Evolutionary conservation across 1,140 invertebrate species (phyloP).

Genomic region (Eupristina koningsbergeri): DNA sequence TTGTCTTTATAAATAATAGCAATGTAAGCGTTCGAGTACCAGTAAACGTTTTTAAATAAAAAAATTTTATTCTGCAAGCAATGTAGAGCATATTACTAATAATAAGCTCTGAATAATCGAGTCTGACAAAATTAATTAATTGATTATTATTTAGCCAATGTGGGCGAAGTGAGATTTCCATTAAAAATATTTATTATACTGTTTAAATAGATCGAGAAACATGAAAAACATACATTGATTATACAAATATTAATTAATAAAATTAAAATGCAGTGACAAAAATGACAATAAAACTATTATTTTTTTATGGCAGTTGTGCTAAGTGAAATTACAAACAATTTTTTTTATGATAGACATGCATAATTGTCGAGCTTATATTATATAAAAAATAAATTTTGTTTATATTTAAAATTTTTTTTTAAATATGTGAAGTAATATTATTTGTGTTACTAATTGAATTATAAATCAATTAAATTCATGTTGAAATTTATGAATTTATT

Average conservation of each 20-base stretch:
- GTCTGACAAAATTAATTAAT: not conserved
- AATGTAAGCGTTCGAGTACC: not conserved
- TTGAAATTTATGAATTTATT: constrained; percentile 6
- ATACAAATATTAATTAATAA: too few relatives aligned
- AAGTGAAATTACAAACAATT: too few relatives aligned
- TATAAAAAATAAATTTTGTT: not conserved
- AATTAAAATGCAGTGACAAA: too few relatives aligned
- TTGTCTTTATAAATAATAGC: not conserved
- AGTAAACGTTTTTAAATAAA: not conserved
- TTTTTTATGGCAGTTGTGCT: too few relatives aligned
- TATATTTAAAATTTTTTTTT: not conserved
- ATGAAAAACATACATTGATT: too few relatives aligned
- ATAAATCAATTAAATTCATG: not conserved
- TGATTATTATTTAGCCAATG: not conserved
- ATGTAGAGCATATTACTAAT: not conserved
- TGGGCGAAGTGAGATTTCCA: not conserved
- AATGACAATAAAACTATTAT: too few relatives aligned
- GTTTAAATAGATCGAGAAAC: not conserved
- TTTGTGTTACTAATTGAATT: not conserved
- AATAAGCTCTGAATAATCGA: not conserved
- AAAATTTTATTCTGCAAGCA: not conserved
- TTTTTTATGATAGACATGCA: too few relatives aligned
- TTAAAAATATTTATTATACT: not conserved
- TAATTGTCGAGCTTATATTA: not conserved
- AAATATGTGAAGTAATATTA: not conserved